phyloP scores from a whole-genome alignment of 2,797 vertebrate genomes.

The Trematomus bernacchii region DNA sequence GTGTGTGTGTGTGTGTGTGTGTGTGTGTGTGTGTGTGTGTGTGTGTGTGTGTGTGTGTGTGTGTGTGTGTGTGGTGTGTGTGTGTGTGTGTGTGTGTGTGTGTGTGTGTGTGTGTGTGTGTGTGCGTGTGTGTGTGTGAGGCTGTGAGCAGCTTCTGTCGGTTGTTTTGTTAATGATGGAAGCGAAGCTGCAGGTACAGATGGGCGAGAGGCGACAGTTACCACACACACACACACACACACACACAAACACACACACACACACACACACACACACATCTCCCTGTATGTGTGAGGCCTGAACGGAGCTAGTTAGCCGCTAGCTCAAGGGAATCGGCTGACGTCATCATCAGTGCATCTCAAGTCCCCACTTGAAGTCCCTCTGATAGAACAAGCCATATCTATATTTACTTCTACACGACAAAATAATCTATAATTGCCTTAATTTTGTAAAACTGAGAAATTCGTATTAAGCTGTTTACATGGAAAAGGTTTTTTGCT shows the following conservation, averaged over 20 bases:
- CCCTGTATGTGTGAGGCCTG: slow-evolving; percentile 36
- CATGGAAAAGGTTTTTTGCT: too few species aligned
- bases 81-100: too few species aligned
- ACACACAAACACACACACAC: slow-evolving; percentile 6
- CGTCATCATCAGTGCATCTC: slow-evolving; percentile 43
- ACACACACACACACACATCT: slow-evolving; percentile 16
- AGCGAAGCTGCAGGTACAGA: slow-evolving; percentile 80
- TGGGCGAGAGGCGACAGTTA: slow-evolving; percentile 73
- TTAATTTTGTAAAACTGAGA: too few species aligned
- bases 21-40: too few species aligned
- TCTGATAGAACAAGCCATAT: background rate
- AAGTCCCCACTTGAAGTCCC: slow-evolving; percentile 14
- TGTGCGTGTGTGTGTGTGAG: background rate
- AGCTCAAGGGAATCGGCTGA: slow-evolving; percentile 23
- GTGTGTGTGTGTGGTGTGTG: too few species aligned
- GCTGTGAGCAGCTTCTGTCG: slow-evolving; percentile 42
- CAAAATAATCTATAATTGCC: too few species aligned
- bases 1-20: too few species aligned
- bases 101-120: too few species aligned
- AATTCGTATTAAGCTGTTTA: too few species aligned
- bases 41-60: too few species aligned
- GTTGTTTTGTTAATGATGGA: slow-evolving; percentile 75
- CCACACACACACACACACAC: slow-evolving; percentile 8
- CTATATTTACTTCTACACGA: too few species aligned
- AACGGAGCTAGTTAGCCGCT: slow-evolving; percentile 53